Evolutionary conservation across 2,797 vertebrate genomes (phyloP).

Genomic region (Percopsis omiscomaycus): DNA sequence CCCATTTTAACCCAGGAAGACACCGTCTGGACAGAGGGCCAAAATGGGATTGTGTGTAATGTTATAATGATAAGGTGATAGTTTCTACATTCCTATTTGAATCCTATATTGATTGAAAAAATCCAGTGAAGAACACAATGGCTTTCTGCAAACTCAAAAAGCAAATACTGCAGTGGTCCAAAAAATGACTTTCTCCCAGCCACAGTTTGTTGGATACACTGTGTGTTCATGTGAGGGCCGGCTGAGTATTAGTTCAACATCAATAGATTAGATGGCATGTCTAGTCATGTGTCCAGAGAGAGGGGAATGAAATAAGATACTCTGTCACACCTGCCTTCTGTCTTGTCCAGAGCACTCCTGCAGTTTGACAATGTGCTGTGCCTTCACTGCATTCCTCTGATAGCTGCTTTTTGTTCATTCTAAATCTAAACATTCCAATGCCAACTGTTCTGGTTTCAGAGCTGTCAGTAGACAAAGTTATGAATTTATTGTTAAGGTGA

Average conservation of each 20-base stretch:
- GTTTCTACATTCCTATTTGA: too few relatives aligned
- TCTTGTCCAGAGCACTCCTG: constrained; percentile 36
- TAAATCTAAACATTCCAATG: not conserved
- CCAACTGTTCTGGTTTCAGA: not conserved
- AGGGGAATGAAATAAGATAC: constrained; percentile 61
- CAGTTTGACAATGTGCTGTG: constrained; percentile 1
- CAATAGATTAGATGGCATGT: constrained; percentile 67
- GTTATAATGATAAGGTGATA: too few relatives aligned
- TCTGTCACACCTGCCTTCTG: constrained; percentile 60
- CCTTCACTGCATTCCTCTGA: constrained; percentile 42
- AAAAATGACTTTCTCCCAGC: not conserved
- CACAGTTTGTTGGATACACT: not conserved
- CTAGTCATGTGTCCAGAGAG: constrained; percentile 77
- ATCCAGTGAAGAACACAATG: not conserved
- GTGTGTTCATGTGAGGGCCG: constrained; percentile 25
- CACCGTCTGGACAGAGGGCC: too few relatives aligned
- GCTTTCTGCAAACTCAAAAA: not conserved
- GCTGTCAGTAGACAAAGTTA: not conserved
- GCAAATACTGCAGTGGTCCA: not conserved
- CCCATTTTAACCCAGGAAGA: too few relatives aligned
- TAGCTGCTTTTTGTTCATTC: constrained; percentile 4
- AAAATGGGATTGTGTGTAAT: too few relatives aligned
- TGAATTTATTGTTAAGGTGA: constrained; percentile 10
- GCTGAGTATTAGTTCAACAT: constrained; percentile 30
- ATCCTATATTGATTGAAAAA: too few relatives aligned